Base-by-base conservation (phyloP, 2,113 vertebrate genomes). In the Argyrosomus japonicus region DNA sequence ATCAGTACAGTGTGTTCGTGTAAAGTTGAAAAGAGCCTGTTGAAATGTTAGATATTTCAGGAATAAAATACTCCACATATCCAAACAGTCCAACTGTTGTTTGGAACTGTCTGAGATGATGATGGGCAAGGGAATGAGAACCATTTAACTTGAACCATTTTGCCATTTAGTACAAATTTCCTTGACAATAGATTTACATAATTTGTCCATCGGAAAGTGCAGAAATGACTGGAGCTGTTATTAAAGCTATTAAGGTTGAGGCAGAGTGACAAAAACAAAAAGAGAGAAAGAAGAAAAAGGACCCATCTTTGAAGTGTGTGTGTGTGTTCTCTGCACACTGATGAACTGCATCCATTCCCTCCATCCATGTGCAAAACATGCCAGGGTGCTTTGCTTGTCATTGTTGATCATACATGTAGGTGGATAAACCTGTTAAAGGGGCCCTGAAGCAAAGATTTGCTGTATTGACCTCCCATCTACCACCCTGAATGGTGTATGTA, bases 1-100 rank as follows among this genome's bases (percentile, higher is more conserved):
- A 89, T 89, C 69, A 83, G 69, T 75, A 18, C 23, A 79, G 54
- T 82, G 63, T 69, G 81, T 86, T 77, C 75, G 61, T 48, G 54
- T 48, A 68, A 64, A 85, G 25, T 60, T 84, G 64, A 77, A 81
- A 68, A 76, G 54, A 71, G 36, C 17, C 29, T 7, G 2, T 72
- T 72, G 64, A 83, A 74, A 79, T 69, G 78, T 70, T 71, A 67
- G 40, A 78, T 74, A 54, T 76, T 82, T 77, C 60, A 67, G 18
- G 43, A 72, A 60, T n/a, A 64, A 81, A 58, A 71, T 68, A 50
- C 54, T 74, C n/a, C 3, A 60, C 47, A 48, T 40, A 64, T 48
- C 68, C 56, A 56, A 74, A 68, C 19, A 36, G 58, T 78, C 17
- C 40, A 77, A 62, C 27, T 53, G 25, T 77, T 61, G 61, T 80